phyloP scores from a whole-genome alignment of 2,113 vertebrate species.

The Pyrgilauda ruficollis region DNA sequence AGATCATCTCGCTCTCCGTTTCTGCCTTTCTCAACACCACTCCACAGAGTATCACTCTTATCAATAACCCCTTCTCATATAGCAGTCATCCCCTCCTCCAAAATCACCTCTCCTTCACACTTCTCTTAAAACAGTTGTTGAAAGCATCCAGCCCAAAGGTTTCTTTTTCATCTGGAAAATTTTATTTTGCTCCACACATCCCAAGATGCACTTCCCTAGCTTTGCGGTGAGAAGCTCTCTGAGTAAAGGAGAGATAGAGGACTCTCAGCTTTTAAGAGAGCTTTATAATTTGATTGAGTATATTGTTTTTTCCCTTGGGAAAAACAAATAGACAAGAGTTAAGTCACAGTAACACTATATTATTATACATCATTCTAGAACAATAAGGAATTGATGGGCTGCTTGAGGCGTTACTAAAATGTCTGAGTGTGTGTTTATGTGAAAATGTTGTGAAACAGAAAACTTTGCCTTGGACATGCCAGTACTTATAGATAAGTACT shows the following conservation, averaged over 20 bases:
- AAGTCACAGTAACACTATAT: not conserved
- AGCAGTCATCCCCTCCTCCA: not conserved
- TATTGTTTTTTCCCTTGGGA: not conserved
- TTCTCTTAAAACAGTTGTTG: not conserved
- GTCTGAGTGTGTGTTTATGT: not conserved
- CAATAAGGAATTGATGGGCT: not conserved
- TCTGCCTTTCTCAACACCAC: not conserved
- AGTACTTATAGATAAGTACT: not conserved
- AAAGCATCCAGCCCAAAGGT: not conserved
- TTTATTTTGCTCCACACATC: not conserved
- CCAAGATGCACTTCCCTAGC: not conserved
- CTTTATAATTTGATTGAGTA: not conserved
- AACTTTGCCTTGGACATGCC: not conserved
- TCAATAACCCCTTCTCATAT: not conserved
- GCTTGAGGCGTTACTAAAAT: not conserved
- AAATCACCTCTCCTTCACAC: not conserved
- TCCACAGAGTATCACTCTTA: not conserved
- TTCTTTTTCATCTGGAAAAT: not conserved
- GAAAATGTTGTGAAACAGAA: not conserved
- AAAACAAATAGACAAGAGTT: not conserved
- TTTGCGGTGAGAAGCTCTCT: not conserved
- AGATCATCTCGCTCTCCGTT: not conserved
- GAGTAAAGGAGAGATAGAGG: not conserved
- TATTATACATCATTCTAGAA: rapidly evolving
- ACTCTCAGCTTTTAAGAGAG: not conserved